Percentiles rank a stretch among this genome's conserved stretches.
These are phyloP conservation scores for Drosophila bifasciata DNA, from an alignment of 1,140 invertebrate genomes.

Conservation along the genomic window DNA sequence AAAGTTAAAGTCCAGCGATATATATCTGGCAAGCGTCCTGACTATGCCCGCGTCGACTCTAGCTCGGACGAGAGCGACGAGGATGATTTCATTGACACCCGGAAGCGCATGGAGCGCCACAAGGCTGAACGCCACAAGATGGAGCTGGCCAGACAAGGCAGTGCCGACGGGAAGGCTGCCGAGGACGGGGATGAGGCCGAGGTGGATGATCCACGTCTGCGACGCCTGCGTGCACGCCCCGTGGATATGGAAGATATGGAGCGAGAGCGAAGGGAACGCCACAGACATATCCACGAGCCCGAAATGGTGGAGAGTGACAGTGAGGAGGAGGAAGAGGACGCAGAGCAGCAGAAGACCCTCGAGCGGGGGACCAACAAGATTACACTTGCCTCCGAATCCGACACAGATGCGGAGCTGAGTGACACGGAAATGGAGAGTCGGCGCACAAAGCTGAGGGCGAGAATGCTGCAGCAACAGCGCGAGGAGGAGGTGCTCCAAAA, in stretches of 20 bases:
- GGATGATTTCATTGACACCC: slow-evolving; percentile 91
- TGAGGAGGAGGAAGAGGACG: slow-evolving; percentile 84
- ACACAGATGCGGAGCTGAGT: slow-evolving; percentile 88
- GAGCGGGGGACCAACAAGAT: slow-evolving; percentile 80
- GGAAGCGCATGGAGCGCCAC: slow-evolving; percentile 68
- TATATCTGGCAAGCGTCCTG: slow-evolving; percentile 96
- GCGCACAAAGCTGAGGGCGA: slow-evolving; percentile 88
- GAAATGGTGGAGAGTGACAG: slow-evolving; percentile 90
- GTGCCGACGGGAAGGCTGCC: slow-evolving; percentile 37
- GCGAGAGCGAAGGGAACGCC: slow-evolving; percentile 82
- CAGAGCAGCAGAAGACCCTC: slow-evolving; percentile 67
- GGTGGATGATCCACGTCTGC: slow-evolving; percentile 91
- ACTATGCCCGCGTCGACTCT: slow-evolving; percentile 93
- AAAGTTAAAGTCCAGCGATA: slow-evolving; percentile 98
- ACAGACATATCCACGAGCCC: slow-evolving; percentile 88
- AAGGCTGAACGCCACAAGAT: slow-evolving; percentile 66
- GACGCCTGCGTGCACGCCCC: slow-evolving; percentile 86
- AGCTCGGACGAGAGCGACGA: slow-evolving; percentile 93
- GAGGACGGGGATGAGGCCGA: slow-evolving; percentile 85
- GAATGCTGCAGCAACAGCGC: slow-evolving; percentile 89
- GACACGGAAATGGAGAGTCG: slow-evolving; percentile 93
- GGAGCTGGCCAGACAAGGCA: slow-evolving; percentile 38
- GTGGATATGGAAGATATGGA: slow-evolving; percentile 86
- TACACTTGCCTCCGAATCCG: slow-evolving; percentile 88
- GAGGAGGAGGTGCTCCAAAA: slow-evolving; percentile 86